Percentiles rank a stretch among this genome's conserved stretches.
Conservation (phyloP, 2,113 vertebrate genomes). For the Dasyurus viverrinus region DNA sequence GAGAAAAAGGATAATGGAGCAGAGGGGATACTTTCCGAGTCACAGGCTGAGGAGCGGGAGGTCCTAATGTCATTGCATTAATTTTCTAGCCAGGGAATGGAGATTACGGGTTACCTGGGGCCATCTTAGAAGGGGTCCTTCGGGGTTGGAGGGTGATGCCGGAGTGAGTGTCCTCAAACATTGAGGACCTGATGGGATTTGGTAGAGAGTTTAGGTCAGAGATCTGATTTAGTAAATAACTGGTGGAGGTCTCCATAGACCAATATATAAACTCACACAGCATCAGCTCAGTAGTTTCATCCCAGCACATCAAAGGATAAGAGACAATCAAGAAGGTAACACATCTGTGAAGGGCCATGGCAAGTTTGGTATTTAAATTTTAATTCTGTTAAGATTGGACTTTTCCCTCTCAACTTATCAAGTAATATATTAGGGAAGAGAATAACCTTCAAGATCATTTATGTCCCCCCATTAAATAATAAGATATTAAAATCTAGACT, state of each 20-base stretch:
- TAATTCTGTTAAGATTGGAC: not conserved
- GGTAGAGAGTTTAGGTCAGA: not conserved
- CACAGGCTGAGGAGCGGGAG: not conserved
- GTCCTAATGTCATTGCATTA: not conserved
- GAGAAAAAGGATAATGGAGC: not conserved
- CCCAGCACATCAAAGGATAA: not conserved
- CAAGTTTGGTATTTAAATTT: not conserved
- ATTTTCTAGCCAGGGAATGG: not conserved
- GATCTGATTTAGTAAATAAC: not conserved
- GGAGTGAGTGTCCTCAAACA: not conserved
- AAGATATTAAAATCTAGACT: not conserved
- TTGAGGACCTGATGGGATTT: not conserved
- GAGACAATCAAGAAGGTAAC: not conserved
- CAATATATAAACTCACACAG: not conserved
- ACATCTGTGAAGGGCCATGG: not conserved
- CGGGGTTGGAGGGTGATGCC: not conserved
- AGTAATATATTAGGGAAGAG: not conserved
- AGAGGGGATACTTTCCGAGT: not conserved
- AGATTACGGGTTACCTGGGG: not conserved
- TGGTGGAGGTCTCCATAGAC: not conserved
- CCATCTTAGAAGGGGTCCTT: not conserved
- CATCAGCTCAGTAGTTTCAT: not conserved
- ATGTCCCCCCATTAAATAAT: not conserved
- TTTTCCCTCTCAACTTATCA: not conserved
- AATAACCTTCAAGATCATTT: not conserved